Evolutionary conservation across 1,140 invertebrate species (phyloP).

Genomic region (Drosophila ogumai): DNA sequence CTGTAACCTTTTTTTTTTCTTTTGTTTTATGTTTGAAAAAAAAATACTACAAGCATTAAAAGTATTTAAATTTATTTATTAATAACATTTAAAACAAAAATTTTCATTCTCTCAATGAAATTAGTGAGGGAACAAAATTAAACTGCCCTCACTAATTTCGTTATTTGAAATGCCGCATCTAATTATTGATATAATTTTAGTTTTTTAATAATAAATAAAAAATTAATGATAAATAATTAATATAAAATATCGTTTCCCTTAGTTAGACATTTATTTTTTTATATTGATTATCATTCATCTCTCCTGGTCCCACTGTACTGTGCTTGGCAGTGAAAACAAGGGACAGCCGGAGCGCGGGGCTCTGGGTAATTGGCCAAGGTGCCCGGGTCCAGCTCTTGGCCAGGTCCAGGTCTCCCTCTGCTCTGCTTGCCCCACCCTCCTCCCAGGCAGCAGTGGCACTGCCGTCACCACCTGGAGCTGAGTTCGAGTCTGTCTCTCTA

Average conservation of each 20-base stretch:
- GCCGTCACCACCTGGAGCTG: slow-evolving; percentile 46
- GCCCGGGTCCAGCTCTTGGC: slow-evolving; percentile 39
- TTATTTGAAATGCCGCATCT: too few species aligned
- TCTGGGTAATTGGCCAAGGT: slow-evolving; percentile 56
- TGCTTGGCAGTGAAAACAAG: slow-evolving; percentile 4
- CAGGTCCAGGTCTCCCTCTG: slow-evolving; percentile 10
- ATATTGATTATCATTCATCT: neutral
- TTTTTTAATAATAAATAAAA: neutral
- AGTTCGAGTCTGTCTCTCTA: slow-evolving; percentile 44
- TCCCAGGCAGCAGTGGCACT: slow-evolving; percentile 14
- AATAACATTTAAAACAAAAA: too few species aligned
- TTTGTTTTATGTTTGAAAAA: too few species aligned
- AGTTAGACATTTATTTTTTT: neutral
- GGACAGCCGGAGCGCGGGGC: slow-evolving; percentile 13
- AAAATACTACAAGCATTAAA: too few species aligned
- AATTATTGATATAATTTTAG: neutral
- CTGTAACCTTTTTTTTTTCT: too few species aligned
- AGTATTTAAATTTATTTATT: too few species aligned
- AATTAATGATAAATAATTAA: too few species aligned
- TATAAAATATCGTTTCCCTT: neutral
- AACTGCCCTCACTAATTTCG: too few species aligned
- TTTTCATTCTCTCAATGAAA: too few species aligned
- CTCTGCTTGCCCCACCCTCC: neutral
- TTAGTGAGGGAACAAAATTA: too few species aligned
- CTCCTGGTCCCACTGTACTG: slow-evolving; percentile 13